phyloP scores from a whole-genome alignment of 2,113 vertebrate genomes.

The Australoheros scitulus region DNA sequence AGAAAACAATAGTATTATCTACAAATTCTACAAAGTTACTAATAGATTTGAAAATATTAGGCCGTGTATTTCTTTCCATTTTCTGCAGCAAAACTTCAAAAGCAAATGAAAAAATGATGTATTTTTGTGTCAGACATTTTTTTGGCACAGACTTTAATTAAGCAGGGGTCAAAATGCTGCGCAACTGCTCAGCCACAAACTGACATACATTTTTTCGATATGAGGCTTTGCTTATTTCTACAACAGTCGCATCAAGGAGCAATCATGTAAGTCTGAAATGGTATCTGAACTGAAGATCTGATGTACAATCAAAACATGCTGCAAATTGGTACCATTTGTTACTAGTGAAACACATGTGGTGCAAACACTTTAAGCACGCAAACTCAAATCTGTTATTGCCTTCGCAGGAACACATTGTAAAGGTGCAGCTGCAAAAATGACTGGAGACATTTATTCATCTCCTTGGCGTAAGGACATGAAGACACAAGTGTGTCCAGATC shows the following conservation, averaged over 20 bases:
- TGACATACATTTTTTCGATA: not conserved
- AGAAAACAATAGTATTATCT: not conserved
- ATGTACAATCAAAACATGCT: not conserved
- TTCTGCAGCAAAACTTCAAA: not conserved
- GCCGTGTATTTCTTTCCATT: not conserved
- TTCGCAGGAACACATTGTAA: not conserved
- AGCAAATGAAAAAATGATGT: not conserved
- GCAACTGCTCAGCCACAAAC: not conserved
- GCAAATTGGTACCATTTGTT: not conserved
- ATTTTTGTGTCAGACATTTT: not conserved
- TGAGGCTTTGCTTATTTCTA: not conserved
- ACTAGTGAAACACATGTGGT: not conserved
- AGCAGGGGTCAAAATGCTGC: not conserved
- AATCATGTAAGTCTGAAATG: not conserved
- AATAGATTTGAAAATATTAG: not conserved
- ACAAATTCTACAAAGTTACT: not conserved
- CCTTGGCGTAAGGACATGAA: conserved; percentile 10
- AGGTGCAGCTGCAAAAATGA: conserved; percentile 4
- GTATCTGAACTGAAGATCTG: not conserved
- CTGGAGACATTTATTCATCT: not conserved
- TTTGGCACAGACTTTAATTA: not conserved
- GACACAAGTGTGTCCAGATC: conserved; percentile 9
- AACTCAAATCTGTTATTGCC: not conserved
- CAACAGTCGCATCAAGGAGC: not conserved
- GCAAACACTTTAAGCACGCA: not conserved